Evolutionary conservation across 2,113 vertebrate species (phyloP), one percentile per base, ranked within the genome.

Genomic region (Tychaedon coryphoeus): DNA sequence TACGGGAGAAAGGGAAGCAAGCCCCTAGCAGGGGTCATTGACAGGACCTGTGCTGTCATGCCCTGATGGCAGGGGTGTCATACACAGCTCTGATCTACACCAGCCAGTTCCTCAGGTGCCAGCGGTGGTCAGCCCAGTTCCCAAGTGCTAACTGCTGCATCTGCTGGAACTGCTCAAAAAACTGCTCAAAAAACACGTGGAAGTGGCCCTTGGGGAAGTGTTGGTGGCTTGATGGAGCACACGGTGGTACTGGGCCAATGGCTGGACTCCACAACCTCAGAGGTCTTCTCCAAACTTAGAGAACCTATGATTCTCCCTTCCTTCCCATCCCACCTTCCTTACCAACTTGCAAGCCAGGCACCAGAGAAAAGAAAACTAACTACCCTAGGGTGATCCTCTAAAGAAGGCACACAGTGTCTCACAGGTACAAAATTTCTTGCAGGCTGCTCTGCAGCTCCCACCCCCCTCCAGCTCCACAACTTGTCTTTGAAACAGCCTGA

Each of bases 401-500:
- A 29, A 61, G 62, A 50, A 29, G 60, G 28, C 33, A 50, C 33
- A 58, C 72, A 24, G 47, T 22, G 40, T 23, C n/a, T 78, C 70
- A 53, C 0, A 12, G 24, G 74, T 8, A n/a, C 36, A 43, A 76
- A 78, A 65, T 26, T 28, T 19, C 25, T 58, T 31, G 12, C 60
- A 53, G 66, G 54, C 58, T 60, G 50, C 58, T 90, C 56, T 77
- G 67, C 70, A 77, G 42, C 57, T 25, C 51, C 28, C 43, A 14
- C 9, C 19, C 47, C 22, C 3, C 51, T 66, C 50, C 62, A 67
- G 26, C 77, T 69, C 62, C 82, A 29, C 61, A 57, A 64, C 82
- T 88, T 69, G 56, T 65, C 92, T 97, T 92, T 90, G 82, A 90
- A 96, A 94, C 2, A 0, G 72, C 54, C 86, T 84, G 88, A 95